These are phyloP conservation scores for Typhlomys cinereus DNA, from an alignment of 2,113 vertebrate species.

Conservation along the genomic window DNA sequence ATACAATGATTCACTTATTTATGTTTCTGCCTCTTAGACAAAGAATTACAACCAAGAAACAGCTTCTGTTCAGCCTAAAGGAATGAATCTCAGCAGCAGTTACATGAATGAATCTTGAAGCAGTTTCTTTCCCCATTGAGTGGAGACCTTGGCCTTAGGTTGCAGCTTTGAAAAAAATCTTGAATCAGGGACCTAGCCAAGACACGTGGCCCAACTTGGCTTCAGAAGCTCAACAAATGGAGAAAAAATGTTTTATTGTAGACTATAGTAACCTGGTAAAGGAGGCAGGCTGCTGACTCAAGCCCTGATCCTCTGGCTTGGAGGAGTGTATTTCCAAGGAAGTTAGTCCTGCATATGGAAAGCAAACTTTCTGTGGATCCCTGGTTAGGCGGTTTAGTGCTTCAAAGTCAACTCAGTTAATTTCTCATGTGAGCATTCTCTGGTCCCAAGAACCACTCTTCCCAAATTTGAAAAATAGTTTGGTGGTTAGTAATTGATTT, in stretches of 20 bases:
- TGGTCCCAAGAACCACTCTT: not conserved
- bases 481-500: not conserved
- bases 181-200: not conserved
- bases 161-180: not conserved
- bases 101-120: not conserved
- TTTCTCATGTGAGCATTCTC: not conserved
- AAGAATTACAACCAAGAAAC: not conserved
- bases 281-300: not conserved
- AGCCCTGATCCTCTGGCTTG: no score
- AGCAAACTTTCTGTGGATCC: not conserved
- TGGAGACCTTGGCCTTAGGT: no score
- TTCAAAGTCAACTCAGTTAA: no score
- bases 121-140: not conserved
- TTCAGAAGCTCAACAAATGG: not conserved
- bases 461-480: not conserved
- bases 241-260: not conserved
- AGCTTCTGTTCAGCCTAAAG: no score
- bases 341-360: not conserved
- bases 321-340: not conserved
- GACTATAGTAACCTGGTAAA: not conserved
- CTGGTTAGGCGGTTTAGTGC: accelerated
- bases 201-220: not conserved
- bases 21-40: not conserved
- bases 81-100: no score
- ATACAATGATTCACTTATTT: not conserved